Conservation (phyloP, 1,140 invertebrate genomes). For the Pogonognathellus flavescens region DNA sequence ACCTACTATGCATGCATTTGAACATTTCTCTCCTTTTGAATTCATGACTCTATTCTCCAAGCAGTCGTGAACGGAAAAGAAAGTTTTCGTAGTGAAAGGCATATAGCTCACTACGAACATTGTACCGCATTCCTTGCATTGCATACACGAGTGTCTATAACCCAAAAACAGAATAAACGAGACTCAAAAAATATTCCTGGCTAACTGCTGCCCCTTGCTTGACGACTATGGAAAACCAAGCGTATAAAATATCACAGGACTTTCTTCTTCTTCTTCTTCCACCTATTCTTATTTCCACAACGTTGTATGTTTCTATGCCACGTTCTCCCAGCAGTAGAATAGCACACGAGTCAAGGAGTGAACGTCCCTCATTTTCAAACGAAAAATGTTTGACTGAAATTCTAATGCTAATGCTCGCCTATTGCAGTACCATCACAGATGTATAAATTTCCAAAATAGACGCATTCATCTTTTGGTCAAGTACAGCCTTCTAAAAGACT, state of each 20-base stretch:
- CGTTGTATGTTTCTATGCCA: neutral
- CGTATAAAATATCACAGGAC: too few species aligned
- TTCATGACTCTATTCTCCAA: slow-evolving; percentile 63
- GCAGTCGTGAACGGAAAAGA: slow-evolving; percentile 61
- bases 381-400: slow-evolving; percentile 29
- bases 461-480: neutral
- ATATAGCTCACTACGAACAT: too few species aligned
- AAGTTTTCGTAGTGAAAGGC: slow-evolving; percentile 55
- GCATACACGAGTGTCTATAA: too few species aligned
- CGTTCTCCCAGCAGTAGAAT: neutral
- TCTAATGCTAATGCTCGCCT: slow-evolving; percentile 9
- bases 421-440: neutral
- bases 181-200: neutral
- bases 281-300: neutral
- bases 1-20: slow-evolving; percentile 57
- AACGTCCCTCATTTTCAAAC: neutral
- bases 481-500: too few species aligned
- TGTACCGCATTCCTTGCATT: too few species aligned
- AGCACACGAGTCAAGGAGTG: neutral
- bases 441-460: slow-evolving; percentile 19
- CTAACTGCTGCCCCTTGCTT: neutral
- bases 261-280: too few species aligned
- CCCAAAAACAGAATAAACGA: too few species aligned
- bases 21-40: slow-evolving; percentile 56
- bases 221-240: too few species aligned